These are phyloP conservation scores for Myrmophylax atrothorax DNA, from an alignment of 2,113 vertebrate species.

Conservation along the genomic window DNA sequence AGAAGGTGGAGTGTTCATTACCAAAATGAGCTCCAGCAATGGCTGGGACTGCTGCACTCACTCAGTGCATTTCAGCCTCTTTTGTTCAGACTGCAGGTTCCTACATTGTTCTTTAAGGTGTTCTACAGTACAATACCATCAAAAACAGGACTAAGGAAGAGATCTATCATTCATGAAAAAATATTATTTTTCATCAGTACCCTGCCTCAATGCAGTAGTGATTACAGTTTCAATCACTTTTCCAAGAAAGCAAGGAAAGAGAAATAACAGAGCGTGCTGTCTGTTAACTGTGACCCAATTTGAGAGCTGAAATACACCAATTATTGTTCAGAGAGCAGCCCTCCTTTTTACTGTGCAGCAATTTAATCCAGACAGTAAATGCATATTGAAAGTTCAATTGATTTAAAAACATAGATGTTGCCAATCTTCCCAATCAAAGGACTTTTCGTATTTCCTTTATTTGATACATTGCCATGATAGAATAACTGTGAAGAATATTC, in stretches of 20 bases:
- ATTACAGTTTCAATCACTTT: background rate
- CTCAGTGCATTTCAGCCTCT: background rate
- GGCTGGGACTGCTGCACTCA: background rate
- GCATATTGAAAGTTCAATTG: slow-evolving; percentile 9
- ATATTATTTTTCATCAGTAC: background rate
- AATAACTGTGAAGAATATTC: background rate
- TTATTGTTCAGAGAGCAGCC: slow-evolving; percentile 15
- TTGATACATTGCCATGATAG: background rate
- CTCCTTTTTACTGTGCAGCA: background rate
- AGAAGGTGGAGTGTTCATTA: background rate
- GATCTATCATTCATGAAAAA: background rate
- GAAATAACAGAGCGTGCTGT: background rate
- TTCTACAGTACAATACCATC: background rate
- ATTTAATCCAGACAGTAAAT: slow-evolving; percentile 27
- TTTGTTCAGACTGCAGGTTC: background rate
- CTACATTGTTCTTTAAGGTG: background rate
- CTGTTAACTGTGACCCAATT: slow-evolving; percentile 31
- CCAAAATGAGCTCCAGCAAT: background rate
- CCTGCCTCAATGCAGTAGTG: background rate
- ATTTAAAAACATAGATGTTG: slow-evolving; percentile 1
- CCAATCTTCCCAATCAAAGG: background rate
- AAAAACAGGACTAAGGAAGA: background rate
- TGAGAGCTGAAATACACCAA: background rate
- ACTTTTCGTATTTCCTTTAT: background rate
- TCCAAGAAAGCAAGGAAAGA: background rate